Percentiles rank a stretch among this genome's conserved stretches.
Conservation (phyloP, 2,113 vertebrate species). For the Fregetta grallaria region DNA sequence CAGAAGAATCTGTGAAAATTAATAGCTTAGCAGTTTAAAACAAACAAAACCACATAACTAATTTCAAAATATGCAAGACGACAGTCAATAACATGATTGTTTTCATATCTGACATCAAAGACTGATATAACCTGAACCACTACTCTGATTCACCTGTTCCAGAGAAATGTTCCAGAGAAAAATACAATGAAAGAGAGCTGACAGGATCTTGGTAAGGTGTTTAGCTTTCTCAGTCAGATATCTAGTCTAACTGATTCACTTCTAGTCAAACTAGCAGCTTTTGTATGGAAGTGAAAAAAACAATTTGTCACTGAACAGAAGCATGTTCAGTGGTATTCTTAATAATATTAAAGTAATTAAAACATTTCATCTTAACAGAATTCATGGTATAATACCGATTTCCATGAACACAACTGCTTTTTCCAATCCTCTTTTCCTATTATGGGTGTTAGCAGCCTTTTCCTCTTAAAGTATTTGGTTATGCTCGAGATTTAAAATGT, state of each 20-base stretch:
- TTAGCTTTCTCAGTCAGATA: background rate
- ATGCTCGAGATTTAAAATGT: background rate
- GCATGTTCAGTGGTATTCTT: background rate
- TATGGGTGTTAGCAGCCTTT: background rate
- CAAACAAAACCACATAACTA: background rate
- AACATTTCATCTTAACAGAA: background rate
- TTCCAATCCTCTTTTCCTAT: constrained; percentile 26
- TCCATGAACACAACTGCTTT: constrained; percentile 2
- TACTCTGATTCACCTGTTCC: background rate
- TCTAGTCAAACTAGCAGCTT: background rate
- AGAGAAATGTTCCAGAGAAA: background rate
- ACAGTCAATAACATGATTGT: background rate
- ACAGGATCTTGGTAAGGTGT: background rate
- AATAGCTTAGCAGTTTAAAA: background rate
- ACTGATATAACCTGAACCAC: background rate
- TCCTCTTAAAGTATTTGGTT: background rate
- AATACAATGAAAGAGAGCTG: background rate
- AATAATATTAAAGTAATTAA: constrained; percentile 10
- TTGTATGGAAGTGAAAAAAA: background rate
- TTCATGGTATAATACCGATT: background rate
- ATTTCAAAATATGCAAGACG: background rate
- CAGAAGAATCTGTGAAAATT: background rate
- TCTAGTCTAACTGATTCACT: background rate
- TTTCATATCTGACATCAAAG: background rate
- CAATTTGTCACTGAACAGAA: background rate